phyloP scores from a whole-genome alignment of 1,140 invertebrate genomes.

The Drosophila orosa region DNA sequence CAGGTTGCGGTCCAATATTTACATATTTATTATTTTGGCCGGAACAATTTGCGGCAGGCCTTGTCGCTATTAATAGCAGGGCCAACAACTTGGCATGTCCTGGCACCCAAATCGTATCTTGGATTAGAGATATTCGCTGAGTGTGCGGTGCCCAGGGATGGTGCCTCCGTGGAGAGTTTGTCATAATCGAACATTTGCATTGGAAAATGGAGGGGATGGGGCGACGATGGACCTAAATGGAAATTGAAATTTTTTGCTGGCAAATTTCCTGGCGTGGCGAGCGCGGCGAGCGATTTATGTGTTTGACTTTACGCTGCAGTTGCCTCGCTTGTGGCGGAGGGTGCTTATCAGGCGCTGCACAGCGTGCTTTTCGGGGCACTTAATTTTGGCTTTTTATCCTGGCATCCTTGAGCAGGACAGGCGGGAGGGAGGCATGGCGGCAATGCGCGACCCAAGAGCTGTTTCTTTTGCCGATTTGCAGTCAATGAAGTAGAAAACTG shows the following conservation, averaged over 20 bases:
- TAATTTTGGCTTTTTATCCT: conserved; percentile 63
- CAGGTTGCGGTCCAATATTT: conserved; percentile 40
- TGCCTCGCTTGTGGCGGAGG: conserved; percentile 34
- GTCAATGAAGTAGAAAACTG: conserved; percentile 82
- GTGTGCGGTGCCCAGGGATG: conserved; percentile 26
- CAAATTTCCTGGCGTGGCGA: conserved; percentile 39
- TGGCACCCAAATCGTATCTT: conserved; percentile 26
- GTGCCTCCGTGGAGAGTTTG: conserved; percentile 35
- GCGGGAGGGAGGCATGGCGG: conserved; percentile 8
- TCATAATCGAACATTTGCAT: conserved; percentile 60
- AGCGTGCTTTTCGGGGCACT: conserved; percentile 73
- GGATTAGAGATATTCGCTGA: conserved; percentile 27
- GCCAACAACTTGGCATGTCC: conserved; percentile 25
- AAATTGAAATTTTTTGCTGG: conserved; percentile 52
- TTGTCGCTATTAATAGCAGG: conserved; percentile 44
- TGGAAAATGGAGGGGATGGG: conserved; percentile 3
- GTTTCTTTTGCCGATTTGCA: conserved; percentile 71
- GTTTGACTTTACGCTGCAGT: conserved; percentile 72
- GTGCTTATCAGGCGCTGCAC: conserved; percentile 75
- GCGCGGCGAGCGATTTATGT: conserved; percentile 65
- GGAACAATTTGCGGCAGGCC: conserved; percentile 35
- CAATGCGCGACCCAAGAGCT: conserved; percentile 37
- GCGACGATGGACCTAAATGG: conserved; percentile 28
- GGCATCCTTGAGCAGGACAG: conserved; percentile 28
- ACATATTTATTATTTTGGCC: conserved; percentile 54